phyloP scores from a whole-genome alignment of 1,140 invertebrate species.

The Drosophila lini region DNA sequence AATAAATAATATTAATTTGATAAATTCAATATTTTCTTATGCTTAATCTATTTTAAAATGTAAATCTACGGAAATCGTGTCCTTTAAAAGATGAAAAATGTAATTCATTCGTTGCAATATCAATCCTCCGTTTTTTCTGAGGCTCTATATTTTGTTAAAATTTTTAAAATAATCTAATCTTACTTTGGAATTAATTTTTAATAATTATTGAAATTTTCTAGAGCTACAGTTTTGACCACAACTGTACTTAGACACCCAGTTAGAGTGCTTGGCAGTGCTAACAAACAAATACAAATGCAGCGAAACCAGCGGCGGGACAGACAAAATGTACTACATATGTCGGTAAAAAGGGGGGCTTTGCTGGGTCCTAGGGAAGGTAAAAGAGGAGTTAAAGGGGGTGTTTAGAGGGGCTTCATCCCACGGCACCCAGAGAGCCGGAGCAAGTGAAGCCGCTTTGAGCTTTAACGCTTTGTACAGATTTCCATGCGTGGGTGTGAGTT shows the following conservation, averaged over 20 bases:
- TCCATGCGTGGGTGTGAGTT: slow-evolving; percentile 25
- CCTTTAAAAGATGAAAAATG: too few relatives aligned
- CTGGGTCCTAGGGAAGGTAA: background rate
- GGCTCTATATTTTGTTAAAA: too few relatives aligned
- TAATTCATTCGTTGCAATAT: too few relatives aligned
- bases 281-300: slow-evolving; percentile 74
- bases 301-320: slow-evolving; percentile 44
- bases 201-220: background rate
- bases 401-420: background rate
- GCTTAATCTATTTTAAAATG: too few relatives aligned
- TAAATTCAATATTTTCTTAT: too few relatives aligned
- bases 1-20: too few relatives aligned
- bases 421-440: background rate
- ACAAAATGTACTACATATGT: slow-evolving; percentile 72
- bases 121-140: too few relatives aligned
- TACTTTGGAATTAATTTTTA: too few relatives aligned
- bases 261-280: slow-evolving; percentile 48
- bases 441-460: slow-evolving; percentile 62
- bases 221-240: background rate
- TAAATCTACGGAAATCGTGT: too few relatives aligned
- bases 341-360: slow-evolving; percentile 28
- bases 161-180: too few relatives aligned
- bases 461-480: slow-evolving; percentile 62
- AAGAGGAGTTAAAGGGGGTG: background rate
- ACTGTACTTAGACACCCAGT: slow-evolving; percentile 16